These are phyloP conservation scores for Enchytraeus crypticus DNA, from an alignment of 2,888 invertebrate genomes.

Conservation along the genomic window DNA sequence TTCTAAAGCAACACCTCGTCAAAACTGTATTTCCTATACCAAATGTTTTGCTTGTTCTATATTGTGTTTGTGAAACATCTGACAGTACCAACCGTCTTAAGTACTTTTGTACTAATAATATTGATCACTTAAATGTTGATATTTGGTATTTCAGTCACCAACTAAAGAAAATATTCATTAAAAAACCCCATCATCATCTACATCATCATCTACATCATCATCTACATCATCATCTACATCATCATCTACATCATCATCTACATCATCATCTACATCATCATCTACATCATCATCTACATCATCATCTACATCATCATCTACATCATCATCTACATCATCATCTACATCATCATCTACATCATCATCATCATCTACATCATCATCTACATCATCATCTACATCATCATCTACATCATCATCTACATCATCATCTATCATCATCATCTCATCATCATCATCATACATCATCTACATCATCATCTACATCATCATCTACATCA, in stretches of 20 bases:
- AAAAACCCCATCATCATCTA: background rate
- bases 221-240: background rate
- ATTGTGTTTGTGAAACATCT: no score
- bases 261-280: background rate
- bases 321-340: background rate
- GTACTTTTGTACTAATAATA: no score
- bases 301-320: background rate
- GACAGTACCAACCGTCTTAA: no score
- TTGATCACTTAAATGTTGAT: no score
- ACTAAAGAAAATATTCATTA: no score
- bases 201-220: background rate
- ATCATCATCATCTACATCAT: background rate
- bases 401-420: background rate
- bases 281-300: conserved; percentile 2
- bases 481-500: conserved; percentile 1
- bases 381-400: background rate
- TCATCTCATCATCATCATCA: no score
- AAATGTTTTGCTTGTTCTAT: no score
- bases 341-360: conserved; percentile 2
- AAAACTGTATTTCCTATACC: no score
- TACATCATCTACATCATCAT: background rate
- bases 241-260: background rate
- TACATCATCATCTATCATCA: background rate
- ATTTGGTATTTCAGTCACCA: no score
- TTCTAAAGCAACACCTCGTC: no score